phyloP scores from a whole-genome alignment of 2,797 vertebrate species.

The Australoheros facetus region DNA sequence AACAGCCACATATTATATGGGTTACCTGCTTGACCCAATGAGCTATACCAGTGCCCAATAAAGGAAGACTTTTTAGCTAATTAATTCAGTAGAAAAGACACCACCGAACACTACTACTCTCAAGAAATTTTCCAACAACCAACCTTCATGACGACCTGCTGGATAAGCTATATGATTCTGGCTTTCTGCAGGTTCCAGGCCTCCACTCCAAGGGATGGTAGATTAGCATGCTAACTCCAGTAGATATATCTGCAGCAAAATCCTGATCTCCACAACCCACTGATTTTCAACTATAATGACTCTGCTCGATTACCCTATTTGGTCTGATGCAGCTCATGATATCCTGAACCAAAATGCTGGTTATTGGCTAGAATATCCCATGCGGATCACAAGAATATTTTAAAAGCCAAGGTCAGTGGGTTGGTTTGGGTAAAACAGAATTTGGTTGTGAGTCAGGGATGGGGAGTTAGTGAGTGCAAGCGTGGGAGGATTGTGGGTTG shows the following conservation, averaged over 20 bases:
- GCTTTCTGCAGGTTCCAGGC: not conserved
- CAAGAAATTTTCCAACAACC: not conserved
- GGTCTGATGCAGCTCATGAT: constrained; percentile 33
- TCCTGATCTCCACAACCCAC: not conserved
- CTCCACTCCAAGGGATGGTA: not conserved
- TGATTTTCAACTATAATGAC: not conserved
- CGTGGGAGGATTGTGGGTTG: constrained; percentile 78
- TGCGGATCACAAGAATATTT: constrained; percentile 68
- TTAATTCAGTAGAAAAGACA: not conserved
- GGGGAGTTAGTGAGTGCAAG: constrained; percentile 66
- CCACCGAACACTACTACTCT: not conserved
- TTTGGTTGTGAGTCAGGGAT: constrained; percentile 65
- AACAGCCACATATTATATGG: not conserved
- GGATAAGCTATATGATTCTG: not conserved
- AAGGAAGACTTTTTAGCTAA: not conserved
- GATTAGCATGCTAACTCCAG: not conserved
- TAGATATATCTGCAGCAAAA: not conserved
- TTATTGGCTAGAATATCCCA: constrained; percentile 51
- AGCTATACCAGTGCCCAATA: not conserved
- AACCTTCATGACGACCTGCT: not conserved
- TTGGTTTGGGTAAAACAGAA: constrained; percentile 68
- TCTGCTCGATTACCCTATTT: constrained; percentile 44
- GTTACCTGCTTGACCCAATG: not conserved
- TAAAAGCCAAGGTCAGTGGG: constrained; percentile 66
- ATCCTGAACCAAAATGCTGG: constrained; percentile 45